Conservation (phyloP, 1,140 invertebrate species). For the Onthophagus taurus region DNA sequence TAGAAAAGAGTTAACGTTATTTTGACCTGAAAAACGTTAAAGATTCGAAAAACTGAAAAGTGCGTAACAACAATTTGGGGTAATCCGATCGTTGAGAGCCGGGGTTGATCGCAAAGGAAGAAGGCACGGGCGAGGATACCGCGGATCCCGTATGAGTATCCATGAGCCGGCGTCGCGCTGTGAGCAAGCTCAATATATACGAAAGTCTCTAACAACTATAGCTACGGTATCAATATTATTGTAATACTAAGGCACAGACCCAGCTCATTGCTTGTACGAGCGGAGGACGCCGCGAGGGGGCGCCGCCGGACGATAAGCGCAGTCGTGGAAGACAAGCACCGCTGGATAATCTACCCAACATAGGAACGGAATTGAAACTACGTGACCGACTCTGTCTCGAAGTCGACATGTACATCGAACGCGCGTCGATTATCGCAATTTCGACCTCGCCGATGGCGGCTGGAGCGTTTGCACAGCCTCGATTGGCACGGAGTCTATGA, state of each 20-base stretch:
- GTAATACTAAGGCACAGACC: constrained; percentile 40
- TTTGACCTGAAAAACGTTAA: no score
- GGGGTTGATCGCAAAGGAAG: no score
- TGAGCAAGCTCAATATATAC: constrained; percentile 31
- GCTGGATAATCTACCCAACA: constrained; percentile 35
- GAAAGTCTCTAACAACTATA: constrained; percentile 26
- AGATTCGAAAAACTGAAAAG: no score
- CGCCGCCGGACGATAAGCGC: constrained; percentile 25
- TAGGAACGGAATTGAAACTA: constrained; percentile 27
- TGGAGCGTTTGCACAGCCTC: constrained; percentile 30
- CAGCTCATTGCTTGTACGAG: constrained; percentile 36
- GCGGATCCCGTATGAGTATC: constrained; percentile 20
- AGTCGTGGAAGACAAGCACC: constrained; percentile 35
- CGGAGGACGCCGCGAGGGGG: neutral
- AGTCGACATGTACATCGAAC: constrained; percentile 1
- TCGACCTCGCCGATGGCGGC: constrained; percentile 14
- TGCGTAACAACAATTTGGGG: no score
- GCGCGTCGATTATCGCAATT: constrained; percentile 13
- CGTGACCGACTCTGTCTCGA: constrained; percentile 21
- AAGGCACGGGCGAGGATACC: no score
- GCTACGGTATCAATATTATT: constrained; percentile 37
- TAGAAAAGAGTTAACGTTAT: no score
- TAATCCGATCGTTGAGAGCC: no score
- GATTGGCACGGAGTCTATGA: constrained; percentile 30
- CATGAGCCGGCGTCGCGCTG: constrained; percentile 21